A percentile compares a stretch with the other conserved stretches of the same genome.
Conservation (phyloP, 2,888 invertebrate genomes). For the Harpalus rufipes region DNA sequence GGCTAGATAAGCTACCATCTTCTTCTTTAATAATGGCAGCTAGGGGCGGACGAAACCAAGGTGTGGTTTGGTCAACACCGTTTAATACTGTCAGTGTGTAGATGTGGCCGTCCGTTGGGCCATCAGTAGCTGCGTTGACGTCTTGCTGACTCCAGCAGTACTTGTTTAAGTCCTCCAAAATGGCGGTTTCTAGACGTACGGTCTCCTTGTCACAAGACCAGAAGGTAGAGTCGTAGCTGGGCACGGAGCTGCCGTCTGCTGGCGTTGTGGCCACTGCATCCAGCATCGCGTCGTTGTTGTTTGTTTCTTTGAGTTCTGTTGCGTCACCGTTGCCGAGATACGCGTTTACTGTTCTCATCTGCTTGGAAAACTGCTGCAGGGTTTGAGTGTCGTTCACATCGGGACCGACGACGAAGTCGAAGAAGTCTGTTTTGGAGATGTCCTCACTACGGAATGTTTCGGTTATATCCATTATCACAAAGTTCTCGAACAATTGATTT, state of each 20-base stretch:
- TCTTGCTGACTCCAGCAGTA: slow-evolving; percentile 88
- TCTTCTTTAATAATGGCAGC: slow-evolving; percentile 83
- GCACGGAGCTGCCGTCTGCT: slow-evolving; percentile 70
- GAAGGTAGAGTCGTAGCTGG: slow-evolving; percentile 78
- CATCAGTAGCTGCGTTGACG: slow-evolving; percentile 74
- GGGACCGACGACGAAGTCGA: slow-evolving; percentile 92
- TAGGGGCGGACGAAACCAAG: slow-evolving; percentile 80
- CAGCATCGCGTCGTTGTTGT: slow-evolving; percentile 78
- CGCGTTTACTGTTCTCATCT: slow-evolving; percentile 84
- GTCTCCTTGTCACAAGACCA: slow-evolving; percentile 87
- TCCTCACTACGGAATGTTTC: slow-evolving; percentile 89
- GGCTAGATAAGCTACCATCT: slow-evolving; percentile 82
- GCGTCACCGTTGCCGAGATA: slow-evolving; percentile 80
- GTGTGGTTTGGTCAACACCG: slow-evolving; percentile 80
- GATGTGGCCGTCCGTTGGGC: slow-evolving; percentile 89
- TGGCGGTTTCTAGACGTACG: slow-evolving; percentile 85
- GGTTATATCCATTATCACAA: slow-evolving; percentile 89
- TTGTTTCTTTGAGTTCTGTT: slow-evolving; percentile 81
- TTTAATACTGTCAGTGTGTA: slow-evolving; percentile 92
- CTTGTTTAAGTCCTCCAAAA: slow-evolving; percentile 91
- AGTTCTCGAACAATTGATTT: slow-evolving; percentile 68
- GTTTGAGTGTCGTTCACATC: slow-evolving; percentile 84
- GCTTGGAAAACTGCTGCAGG: slow-evolving; percentile 82
- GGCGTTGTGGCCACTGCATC: slow-evolving; percentile 75
- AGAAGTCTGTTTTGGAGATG: slow-evolving; percentile 92